phyloP scores from a whole-genome alignment of 1,140 invertebrate species.

The Leucophenga varia region DNA sequence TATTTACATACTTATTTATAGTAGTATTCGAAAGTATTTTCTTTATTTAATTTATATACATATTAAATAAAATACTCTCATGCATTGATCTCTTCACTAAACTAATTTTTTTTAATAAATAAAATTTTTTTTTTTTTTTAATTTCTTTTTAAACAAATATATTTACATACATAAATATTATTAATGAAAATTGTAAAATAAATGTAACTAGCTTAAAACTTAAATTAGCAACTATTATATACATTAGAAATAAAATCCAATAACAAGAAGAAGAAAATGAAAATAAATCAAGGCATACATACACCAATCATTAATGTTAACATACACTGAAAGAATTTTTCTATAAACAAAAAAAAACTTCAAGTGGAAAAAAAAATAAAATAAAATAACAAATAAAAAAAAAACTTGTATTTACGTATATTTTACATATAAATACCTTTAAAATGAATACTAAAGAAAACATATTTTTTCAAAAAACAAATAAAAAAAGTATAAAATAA shows the following conservation, averaged over 20 bases:
- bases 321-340: conserved; percentile 26
- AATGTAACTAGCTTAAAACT: not conserved
- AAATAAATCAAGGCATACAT: not conserved
- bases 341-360: conserved; percentile 26
- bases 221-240: not conserved
- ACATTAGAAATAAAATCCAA: conserved; percentile 21
- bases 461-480: conserved; percentile 30
- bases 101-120: conserved; percentile 19
- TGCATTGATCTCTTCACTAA: conserved; percentile 10
- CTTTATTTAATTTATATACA: not conserved
- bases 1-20: no score
- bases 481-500: conserved; percentile 25
- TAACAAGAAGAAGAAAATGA: conserved; percentile 16
- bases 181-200: conserved; percentile 9
- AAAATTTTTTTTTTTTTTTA: no score
- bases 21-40: no score
- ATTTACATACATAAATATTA: conserved; percentile 1
- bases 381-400: conserved; percentile 16
- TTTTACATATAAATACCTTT: conserved; percentile 46
- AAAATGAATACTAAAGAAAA: conserved; percentile 30
- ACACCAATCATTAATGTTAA: conserved; percentile 13
- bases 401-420: conserved; percentile 38
- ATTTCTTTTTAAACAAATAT: not conserved
- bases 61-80: not conserved
- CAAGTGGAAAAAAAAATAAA: no score